Evolutionary conservation across 1,140 invertebrate genomes (phyloP).

Genomic region (Aphelinus certus): DNA sequence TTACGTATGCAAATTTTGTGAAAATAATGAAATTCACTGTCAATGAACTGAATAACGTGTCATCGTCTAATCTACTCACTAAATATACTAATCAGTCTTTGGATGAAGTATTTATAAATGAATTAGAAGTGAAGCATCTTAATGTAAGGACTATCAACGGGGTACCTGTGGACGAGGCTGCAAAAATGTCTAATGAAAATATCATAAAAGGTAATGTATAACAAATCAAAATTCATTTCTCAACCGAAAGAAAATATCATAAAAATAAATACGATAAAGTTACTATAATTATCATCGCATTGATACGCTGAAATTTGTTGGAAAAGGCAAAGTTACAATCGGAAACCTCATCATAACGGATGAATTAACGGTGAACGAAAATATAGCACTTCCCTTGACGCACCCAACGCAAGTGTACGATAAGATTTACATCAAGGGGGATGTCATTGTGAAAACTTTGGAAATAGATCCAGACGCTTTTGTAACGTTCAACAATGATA

Average conservation of each 20-base stretch:
- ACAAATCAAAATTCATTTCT: not conserved
- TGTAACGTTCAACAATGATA: not conserved
- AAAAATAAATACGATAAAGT: not conserved
- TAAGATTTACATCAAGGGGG: slow-evolving; percentile 8
- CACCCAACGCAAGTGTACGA: slow-evolving; percentile 13
- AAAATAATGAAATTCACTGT: slow-evolving; percentile 41
- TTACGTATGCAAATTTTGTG: slow-evolving; percentile 43
- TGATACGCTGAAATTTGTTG: too few relatives aligned
- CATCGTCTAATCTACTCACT: slow-evolving; percentile 48
- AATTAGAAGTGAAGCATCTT: slow-evolving; percentile 45
- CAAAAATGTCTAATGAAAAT: slow-evolving; percentile 52
- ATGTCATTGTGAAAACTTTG: slow-evolving; percentile 9
- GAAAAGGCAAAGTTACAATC: slow-evolving; percentile 44
- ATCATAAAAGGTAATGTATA: slow-evolving; percentile 47
- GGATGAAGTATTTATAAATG: slow-evolving; percentile 37
- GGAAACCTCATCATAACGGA: slow-evolving; percentile 45
- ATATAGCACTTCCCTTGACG: not conserved
- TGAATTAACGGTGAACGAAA: slow-evolving; percentile 31
- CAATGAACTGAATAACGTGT: slow-evolving; percentile 45
- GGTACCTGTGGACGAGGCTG: slow-evolving; percentile 49
- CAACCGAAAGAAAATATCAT: not conserved
- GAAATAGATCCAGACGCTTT: not conserved
- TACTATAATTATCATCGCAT: too few relatives aligned
- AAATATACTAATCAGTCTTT: slow-evolving; percentile 51
- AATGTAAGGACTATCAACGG: slow-evolving; percentile 49